These are phyloP conservation scores for Athalia circularis DNA, from an alignment of 2,888 invertebrate species.

Conservation along the genomic window DNA sequence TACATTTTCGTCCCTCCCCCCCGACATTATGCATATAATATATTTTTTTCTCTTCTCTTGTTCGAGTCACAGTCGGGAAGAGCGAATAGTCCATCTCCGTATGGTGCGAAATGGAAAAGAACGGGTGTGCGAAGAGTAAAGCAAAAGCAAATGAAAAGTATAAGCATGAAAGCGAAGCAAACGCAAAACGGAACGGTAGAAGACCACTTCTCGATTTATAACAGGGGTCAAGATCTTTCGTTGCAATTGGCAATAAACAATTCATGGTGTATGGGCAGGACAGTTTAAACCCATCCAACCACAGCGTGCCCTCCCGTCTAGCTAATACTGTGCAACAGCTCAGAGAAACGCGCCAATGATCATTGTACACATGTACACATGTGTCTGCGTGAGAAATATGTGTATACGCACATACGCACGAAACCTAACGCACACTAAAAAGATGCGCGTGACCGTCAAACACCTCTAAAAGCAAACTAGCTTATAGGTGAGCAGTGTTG, in stretches of 20 bases:
- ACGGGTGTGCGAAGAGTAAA: background rate
- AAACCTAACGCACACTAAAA: background rate
- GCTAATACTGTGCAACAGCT: constrained; percentile 19
- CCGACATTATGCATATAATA: too few species aligned
- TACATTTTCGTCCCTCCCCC: too few species aligned
- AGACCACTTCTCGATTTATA: constrained; percentile 44
- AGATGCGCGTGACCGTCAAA: constrained; percentile 21
- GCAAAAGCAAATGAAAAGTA: constrained; percentile 7
- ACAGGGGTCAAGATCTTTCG: constrained; percentile 55
- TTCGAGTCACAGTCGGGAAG: too few species aligned
- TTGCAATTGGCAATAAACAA: constrained; percentile 59
- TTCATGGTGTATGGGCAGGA: constrained; percentile 46
- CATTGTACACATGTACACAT: constrained; percentile 1
- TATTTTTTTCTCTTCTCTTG: too few species aligned
- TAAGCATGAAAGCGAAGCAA: background rate
- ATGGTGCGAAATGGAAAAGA: too few species aligned
- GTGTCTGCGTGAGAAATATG: background rate
- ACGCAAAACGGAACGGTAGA: constrained; percentile 24
- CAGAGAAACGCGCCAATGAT: background rate
- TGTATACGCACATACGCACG: too few species aligned
- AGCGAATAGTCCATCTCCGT: too few species aligned
- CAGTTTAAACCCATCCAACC: constrained; percentile 39
- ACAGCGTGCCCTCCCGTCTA: constrained; percentile 40
- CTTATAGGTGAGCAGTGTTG: too few species aligned
- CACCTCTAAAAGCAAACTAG: constrained; percentile 5